Base-by-base conservation (phyloP, 1,140 invertebrate species). In the Drosophila trapezifrons region DNA sequence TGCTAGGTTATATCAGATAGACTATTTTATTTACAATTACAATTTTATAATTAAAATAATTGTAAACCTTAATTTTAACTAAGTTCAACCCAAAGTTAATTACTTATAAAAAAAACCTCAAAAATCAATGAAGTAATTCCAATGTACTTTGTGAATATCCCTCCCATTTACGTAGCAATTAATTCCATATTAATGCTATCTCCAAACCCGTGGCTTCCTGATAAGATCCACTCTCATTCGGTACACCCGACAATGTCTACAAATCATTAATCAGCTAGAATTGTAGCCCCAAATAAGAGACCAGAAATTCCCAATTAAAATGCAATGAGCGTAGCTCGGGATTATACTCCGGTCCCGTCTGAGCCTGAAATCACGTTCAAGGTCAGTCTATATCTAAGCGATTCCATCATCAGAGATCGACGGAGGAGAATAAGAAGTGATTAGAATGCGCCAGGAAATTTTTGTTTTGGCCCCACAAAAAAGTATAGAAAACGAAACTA, bases 381-480 rank as follows among this genome's bases (percentile, higher is more conserved):
- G 84, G 83, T 75, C 82, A 79, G 49, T 38, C 45, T 57, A 62
- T 55, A 25, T 42, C 56, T 32, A 64, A 38, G 38, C 69, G 66
- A 75, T 89, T 80, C 67, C 74, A 56, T 70, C 66, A 78, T 60
- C 65, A 63, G 54, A 60, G 77, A 80, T 65, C 35, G 52, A 12
- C 76, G 45, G 51, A 66, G 58, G 42, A 66, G 42, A 76, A 76
- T 87, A 84, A 84, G 70, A 77, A 67, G 76, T 73, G 67, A 86
- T 87, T 89, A 87, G 79, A 87, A 87, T 89, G 72, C 83, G 45
- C 66, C 70, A 70, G 72, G 67, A 65, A 75, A 63, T 56, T 76
- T 71, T 49, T 67, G 42, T 55, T 59, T 66, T 43, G 27, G 58
- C 37, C 40, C 52, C 59, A 37, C 64, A 78, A 69, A 82, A 78